Evolutionary conservation across 2,888 invertebrate genomes (phyloP).

Genomic region (Pogonocherus hispidulus): DNA sequence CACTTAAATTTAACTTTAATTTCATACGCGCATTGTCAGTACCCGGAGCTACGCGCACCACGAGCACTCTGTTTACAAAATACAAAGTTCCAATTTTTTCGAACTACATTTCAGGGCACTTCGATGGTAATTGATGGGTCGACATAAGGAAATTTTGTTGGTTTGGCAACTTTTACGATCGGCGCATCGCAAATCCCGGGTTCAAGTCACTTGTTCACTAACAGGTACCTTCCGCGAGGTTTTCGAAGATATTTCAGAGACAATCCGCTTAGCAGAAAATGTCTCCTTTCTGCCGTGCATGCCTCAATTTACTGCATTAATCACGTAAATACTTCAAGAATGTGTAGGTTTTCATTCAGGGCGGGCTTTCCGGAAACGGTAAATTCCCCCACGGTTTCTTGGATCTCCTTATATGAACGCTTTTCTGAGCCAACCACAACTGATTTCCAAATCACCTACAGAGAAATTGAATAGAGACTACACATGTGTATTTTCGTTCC

Average conservation of each 20-base stretch:
- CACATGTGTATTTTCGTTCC: no score
- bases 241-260: constrained; percentile 22
- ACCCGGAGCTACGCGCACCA: constrained; percentile 30
- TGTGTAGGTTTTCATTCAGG: constrained; percentile 70
- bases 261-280: constrained; percentile 55
- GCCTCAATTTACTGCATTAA: constrained; percentile 70
- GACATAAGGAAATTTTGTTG: neutral
- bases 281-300: constrained; percentile 64
- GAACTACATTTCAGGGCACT: neutral
- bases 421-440: no score
- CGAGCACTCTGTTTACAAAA: constrained; percentile 26
- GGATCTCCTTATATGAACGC: constrained; percentile 35
- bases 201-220: neutral
- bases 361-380: constrained; percentile 60
- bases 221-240: neutral
- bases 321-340: constrained; percentile 69
- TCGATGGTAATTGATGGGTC: neutral
- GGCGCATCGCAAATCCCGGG: neutral
- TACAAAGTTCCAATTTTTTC: neutral
- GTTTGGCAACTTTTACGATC: neutral
- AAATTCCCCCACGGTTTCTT: constrained; percentile 40
- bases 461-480: no score
- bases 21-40: constrained; percentile 12
- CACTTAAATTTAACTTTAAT: constrained; percentile 1
- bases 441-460: no score